These are phyloP conservation scores for Bruchidius siliquastri DNA, from an alignment of 2,888 invertebrate species.

Conservation along the genomic window DNA sequence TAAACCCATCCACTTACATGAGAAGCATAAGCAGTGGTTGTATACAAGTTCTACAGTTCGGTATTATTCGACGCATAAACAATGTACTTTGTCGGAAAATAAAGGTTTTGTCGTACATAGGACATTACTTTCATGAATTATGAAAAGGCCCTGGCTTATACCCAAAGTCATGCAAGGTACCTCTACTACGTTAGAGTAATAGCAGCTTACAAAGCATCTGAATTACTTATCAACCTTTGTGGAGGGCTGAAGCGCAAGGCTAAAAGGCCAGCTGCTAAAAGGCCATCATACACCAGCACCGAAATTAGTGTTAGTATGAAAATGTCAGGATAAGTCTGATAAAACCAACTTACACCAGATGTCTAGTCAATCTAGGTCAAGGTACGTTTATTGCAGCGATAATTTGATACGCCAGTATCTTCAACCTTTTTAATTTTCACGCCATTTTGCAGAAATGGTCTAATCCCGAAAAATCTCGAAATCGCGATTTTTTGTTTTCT, in stretches of 20 bases:
- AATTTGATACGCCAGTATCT: too few relatives aligned
- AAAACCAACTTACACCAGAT: too few relatives aligned
- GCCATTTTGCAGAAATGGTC: too few relatives aligned
- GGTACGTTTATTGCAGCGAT: too few relatives aligned
- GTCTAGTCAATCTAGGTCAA: too few relatives aligned
- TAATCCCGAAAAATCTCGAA: too few relatives aligned
- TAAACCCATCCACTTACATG: too few relatives aligned
- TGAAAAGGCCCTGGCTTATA: background rate
- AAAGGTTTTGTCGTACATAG: background rate
- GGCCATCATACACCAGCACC: background rate
- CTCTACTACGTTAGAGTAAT: background rate
- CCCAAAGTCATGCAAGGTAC: background rate
- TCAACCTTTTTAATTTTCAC: too few relatives aligned
- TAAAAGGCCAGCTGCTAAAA: background rate
- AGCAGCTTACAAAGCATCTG: background rate
- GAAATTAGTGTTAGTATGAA: too few relatives aligned
- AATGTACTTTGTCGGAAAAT: background rate
- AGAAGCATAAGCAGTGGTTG: background rate
- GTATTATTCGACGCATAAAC: background rate
- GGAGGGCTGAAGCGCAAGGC: background rate
- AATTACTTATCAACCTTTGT: background rate
- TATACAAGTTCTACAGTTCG: background rate
- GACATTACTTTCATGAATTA: background rate
- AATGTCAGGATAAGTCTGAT: too few relatives aligned
- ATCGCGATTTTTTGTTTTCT: too few relatives aligned